Conservation (phyloP, 2,888 invertebrate genomes). For the Eupithecia tripunctaria region DNA sequence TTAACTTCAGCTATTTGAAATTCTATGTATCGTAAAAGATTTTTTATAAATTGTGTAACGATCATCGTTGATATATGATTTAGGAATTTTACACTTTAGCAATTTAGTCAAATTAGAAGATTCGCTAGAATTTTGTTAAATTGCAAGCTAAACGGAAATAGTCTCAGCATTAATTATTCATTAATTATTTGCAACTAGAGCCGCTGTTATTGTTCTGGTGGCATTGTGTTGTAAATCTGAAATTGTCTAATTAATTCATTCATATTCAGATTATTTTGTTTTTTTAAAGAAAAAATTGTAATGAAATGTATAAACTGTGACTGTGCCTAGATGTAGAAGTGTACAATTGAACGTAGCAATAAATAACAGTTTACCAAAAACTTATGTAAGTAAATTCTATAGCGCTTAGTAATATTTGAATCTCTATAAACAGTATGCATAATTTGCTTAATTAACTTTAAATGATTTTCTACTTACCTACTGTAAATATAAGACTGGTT, state of each 20-base stretch:
- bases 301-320: neutral
- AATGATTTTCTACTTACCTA: conserved; percentile 28
- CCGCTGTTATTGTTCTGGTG: neutral
- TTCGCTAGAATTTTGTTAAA: neutral
- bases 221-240: neutral
- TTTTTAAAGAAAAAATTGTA: neutral
- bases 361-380: neutral
- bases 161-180: neutral
- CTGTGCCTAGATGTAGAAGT: conserved; percentile 7
- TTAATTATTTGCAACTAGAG: neutral
- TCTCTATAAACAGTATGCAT: neutral
- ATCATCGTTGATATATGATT: neutral
- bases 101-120: neutral
- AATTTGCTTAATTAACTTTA: conserved; percentile 1
- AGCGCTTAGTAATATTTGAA: neutral
- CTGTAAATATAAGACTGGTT: conserved; percentile 72
- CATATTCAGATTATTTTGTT: neutral
- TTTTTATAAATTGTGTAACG: neutral
- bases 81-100: neutral
- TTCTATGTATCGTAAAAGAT: neutral
- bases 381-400: neutral
- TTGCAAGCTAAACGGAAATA: neutral
- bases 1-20: neutral
- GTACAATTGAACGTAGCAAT: conserved; percentile 5
- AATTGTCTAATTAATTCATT: neutral